Base-by-base conservation (phyloP, 1,140 invertebrate genomes). In the Cyclargus thomasi region DNA sequence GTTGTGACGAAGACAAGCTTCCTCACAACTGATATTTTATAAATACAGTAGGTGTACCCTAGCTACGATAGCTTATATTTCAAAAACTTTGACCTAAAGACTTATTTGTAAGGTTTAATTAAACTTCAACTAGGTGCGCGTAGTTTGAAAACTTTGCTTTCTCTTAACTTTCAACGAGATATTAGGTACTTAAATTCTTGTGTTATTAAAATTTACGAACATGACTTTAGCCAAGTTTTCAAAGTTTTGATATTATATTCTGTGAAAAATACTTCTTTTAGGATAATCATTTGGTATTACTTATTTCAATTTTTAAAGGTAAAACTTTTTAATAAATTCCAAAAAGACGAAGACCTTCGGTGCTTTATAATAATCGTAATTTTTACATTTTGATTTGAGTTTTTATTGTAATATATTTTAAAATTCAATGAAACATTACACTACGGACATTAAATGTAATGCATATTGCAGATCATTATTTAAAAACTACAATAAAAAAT, bases 401-500 rank as follows among this genome's bases (percentile, higher is more conserved):
- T 29, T 29, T 29, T 4, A 7, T 5, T 5, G 1, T 29, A 7
- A 7, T 3, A 7, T 29, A 29, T 29, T 29, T 29, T 29, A 29
- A 29, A 29, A 29, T 29, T 29, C 29, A 29, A 29, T 29, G 29
- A 2, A 29, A 29, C 8, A 3, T 8, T 29, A 4, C 8, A 59
- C 21, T 59, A 20, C 1, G 14, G 8, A 59, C 18, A 59, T 59
- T 20, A 20, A 20, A 20, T 59, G 20, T 62, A 23, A 59, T 59
- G 11, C 21, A 17, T 18, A 63, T 16, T 10, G 39, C 11, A 47
- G 39, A 47, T 47, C 39, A 47, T 47, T 22, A 64, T 21, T 22
- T 47, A 20, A 64, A 47, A 64, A 53, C n/a, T 21, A 53, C 23
- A 23, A 16, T 21, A 29, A 29, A 29, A 65, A 23, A n/a, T 65